These are phyloP conservation scores for Protomyctophum bolini DNA, from an alignment of 2,113 vertebrate genomes.

Conservation along the genomic window DNA sequence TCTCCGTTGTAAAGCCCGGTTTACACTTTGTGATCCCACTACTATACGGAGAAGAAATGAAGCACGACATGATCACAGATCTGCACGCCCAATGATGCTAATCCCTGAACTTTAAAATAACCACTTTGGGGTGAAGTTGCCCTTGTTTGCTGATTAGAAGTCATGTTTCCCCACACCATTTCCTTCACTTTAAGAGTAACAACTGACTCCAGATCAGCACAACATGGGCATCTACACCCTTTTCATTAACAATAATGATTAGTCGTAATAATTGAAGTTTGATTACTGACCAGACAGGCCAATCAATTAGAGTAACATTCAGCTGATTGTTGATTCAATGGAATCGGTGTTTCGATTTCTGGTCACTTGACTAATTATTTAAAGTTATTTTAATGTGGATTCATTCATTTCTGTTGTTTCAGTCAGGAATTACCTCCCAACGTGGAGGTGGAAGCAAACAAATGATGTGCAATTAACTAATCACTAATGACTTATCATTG, in stretches of 20 bases:
- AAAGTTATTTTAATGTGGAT: conserved; percentile 20
- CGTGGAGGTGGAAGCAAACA: neutral
- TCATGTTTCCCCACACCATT: neutral
- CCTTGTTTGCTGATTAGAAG: conserved; percentile 2
- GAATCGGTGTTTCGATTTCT: conserved; percentile 8
- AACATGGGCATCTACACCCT: neutral
- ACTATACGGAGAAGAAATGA: too few species aligned
- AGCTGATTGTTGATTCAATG: conserved; percentile 3
- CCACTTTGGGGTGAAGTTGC: neutral
- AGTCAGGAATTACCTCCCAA: conserved; percentile 23
- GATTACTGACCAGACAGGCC: neutral
- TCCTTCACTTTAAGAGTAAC: neutral
- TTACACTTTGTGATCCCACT: too few species aligned
- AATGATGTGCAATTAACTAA: conserved; percentile 14
- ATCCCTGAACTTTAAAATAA: conserved; percentile 38
- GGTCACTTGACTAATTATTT: conserved; percentile 37
- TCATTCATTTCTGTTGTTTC: conserved; percentile 1
- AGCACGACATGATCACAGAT: conserved; percentile 64
- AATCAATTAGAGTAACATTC: conserved; percentile 13
- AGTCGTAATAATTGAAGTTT: neutral
- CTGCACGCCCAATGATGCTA: conserved; percentile 43
- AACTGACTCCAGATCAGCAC: neutral
- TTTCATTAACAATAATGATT: conserved; percentile 23
- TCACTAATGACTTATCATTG: conserved; percentile 7
- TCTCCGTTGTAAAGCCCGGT: conserved; percentile 80